A percentile compares a stretch with the other conserved stretches of the same genome.
phyloP scores from a whole-genome alignment of 2,797 vertebrate species.

The Neostethus bicornis region DNA sequence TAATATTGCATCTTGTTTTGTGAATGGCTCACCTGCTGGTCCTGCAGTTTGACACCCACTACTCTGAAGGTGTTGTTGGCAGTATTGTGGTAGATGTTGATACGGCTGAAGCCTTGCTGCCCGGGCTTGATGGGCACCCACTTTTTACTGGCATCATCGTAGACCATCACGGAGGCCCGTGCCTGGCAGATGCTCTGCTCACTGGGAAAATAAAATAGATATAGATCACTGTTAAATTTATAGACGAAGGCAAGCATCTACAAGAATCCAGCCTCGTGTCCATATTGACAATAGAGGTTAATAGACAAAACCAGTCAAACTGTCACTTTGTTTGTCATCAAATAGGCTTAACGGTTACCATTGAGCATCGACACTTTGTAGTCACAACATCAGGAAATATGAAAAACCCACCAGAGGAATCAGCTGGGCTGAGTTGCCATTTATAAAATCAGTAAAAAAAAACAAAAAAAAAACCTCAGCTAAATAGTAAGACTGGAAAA shows the following conservation, averaged over 20 bases:
- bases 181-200: slow-evolving; percentile 99
- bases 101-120: slow-evolving; percentile 98
- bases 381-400: slow-evolving; percentile 25
- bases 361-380: slow-evolving; percentile 48
- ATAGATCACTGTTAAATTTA: background rate
- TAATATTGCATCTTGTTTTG: no score
- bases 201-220: slow-evolving; percentile 65
- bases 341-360: background rate
- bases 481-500: slow-evolving; percentile 43
- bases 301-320: background rate
- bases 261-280: no score
- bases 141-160: slow-evolving; percentile 99
- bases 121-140: slow-evolving; percentile 99
- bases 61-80: slow-evolving; percentile 84
- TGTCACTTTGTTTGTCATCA: no score
- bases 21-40: slow-evolving; percentile 90
- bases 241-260: background rate
- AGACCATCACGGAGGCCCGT: slow-evolving; percentile 98
- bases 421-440: slow-evolving; percentile 15
- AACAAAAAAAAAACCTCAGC: slow-evolving; percentile 45
- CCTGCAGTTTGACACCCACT: slow-evolving; percentile 98
- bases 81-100: slow-evolving; percentile 99
- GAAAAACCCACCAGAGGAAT: slow-evolving; percentile 19
- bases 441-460: slow-evolving; percentile 47
- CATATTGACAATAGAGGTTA: background rate